Percentiles rank a stretch among this genome's conserved stretches.
Conservation (phyloP, 2,888 invertebrate species). For the Sipunculus nudus region DNA sequence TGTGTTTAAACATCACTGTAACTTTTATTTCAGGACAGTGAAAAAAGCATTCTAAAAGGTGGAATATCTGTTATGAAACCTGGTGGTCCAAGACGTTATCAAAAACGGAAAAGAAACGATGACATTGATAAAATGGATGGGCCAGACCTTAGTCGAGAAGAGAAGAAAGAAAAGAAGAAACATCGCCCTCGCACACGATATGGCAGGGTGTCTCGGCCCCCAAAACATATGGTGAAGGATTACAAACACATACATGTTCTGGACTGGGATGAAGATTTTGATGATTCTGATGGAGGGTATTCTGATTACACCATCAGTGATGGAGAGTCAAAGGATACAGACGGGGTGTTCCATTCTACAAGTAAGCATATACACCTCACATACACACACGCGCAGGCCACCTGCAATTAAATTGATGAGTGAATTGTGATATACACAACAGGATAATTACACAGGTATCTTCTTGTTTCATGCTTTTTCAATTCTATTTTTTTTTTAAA, state of each 20-base stretch:
- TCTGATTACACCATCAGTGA: constrained; percentile 67
- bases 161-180: constrained; percentile 69
- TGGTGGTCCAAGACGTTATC: constrained; percentile 18
- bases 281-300: constrained; percentile 73
- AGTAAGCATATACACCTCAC: too few species aligned
- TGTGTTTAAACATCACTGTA: too few species aligned
- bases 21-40: too few species aligned
- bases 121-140: constrained; percentile 23
- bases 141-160: constrained; percentile 65
- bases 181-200: constrained; percentile 70
- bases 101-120: constrained; percentile 21
- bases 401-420: too few species aligned
- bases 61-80: too few species aligned
- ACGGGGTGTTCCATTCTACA: constrained; percentile 30
- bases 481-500: too few species aligned
- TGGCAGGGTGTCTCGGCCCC: constrained; percentile 71
- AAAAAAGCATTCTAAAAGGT: too few species aligned
- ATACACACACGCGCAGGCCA: too few species aligned
- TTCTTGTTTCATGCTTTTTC: too few species aligned
- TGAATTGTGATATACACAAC: too few species aligned
- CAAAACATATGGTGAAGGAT: constrained; percentile 73
- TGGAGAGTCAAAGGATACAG: constrained; percentile 48
- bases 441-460: too few species aligned
- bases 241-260: constrained; percentile 72
- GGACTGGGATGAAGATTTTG: constrained; percentile 71